A percentile compares a stretch with the other conserved stretches of the same genome.
Conservation (phyloP, 64 coral and sea anemone genomes). For the Dendrophyllia cribrosa region DNA sequence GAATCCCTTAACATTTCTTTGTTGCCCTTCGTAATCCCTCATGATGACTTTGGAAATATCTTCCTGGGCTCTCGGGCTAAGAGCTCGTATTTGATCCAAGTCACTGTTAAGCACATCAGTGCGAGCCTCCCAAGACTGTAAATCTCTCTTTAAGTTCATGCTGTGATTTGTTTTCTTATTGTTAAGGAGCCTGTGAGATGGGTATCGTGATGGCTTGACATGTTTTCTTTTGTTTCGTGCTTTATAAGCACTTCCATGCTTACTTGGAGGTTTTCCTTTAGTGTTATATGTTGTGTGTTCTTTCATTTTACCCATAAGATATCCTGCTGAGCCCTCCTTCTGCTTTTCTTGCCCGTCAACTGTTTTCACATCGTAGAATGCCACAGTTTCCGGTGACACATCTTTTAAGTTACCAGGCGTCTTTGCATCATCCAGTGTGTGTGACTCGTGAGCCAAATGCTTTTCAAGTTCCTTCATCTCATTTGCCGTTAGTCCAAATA, state of each 20-base stretch:
- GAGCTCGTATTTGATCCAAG: constrained; percentile 15
- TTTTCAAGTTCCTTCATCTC: constrained; percentile 50
- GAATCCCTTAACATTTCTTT: constrained; percentile 1
- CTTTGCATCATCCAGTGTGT: neutral
- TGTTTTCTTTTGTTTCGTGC: neutral
- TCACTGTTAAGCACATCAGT: constrained; percentile 13
- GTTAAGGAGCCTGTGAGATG: neutral
- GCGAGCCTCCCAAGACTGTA: neutral
- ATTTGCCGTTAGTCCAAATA: constrained; percentile 36
- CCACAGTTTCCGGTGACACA: neutral
- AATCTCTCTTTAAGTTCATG: neutral
- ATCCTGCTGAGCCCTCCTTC: neutral
- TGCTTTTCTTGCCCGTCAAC: neutral
- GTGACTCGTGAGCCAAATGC: constrained; percentile 10
- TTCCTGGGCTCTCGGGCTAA: neutral
- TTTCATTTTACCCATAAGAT: neutral
- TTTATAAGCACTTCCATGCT: neutral
- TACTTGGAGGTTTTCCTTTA: neutral
- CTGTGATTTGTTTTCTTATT: neutral
- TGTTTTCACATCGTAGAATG: neutral
- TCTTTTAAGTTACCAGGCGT: neutral
- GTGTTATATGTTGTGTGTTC: neutral
- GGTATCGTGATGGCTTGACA: neutral
- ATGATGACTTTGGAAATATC: constrained; percentile 16
- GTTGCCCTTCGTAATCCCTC: constrained; percentile 12